A percentile compares a stretch with the other conserved stretches of the same genome.
Evolutionary conservation across 2,113 vertebrate species (phyloP).

Genomic region (Platycercus adscitus): DNA sequence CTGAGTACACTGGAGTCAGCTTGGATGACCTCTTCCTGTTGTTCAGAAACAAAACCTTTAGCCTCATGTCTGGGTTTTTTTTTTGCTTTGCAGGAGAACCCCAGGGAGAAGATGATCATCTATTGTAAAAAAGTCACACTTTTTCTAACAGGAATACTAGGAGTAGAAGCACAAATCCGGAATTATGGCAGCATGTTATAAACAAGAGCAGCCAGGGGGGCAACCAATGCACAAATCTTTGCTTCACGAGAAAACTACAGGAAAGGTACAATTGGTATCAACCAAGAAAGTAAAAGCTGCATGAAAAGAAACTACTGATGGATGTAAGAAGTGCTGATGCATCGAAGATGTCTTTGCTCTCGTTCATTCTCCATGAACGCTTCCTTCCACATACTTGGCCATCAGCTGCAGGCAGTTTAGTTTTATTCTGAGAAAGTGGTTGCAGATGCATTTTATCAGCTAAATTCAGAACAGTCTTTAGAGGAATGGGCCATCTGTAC

Average conservation of each 20-base stretch:
- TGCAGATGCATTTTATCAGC: neutral
- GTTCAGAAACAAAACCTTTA: neutral
- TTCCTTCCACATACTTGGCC: neutral
- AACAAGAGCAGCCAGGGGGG: neutral
- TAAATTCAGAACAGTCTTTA: neutral
- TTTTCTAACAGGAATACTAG: neutral
- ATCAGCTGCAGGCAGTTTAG: neutral
- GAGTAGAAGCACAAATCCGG: neutral
- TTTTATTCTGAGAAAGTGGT: neutral
- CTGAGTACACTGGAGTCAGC: neutral
- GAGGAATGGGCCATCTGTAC: neutral
- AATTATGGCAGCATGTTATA: neutral
- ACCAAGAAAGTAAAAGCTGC: neutral
- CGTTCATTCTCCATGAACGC: accelerated
- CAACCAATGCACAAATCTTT: neutral
- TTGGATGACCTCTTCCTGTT: neutral
- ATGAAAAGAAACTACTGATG: neutral
- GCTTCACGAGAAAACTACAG: neutral
- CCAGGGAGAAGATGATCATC: neutral
- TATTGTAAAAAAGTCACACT: neutral
- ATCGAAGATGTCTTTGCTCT: neutral
- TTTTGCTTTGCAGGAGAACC: neutral
- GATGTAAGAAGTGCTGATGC: neutral
- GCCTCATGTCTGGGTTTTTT: neutral
- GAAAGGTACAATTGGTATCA: neutral